These are phyloP conservation scores for Antigone vipio DNA, from an alignment of 2,113 vertebrate species.

Conservation along the genomic window DNA sequence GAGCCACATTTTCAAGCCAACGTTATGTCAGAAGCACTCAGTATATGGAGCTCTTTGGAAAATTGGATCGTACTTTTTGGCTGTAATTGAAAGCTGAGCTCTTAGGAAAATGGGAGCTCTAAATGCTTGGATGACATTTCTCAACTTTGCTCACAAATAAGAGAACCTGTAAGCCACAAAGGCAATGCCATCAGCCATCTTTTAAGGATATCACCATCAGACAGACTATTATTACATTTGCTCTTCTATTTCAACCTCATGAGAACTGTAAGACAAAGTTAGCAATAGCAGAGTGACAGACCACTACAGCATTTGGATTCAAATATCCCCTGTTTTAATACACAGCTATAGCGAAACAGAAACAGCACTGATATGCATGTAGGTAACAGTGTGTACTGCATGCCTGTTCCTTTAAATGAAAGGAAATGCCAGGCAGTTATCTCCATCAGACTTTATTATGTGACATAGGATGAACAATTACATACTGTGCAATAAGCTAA, in stretches of 20 bases:
- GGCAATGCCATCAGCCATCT: not conserved
- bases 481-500: slow-evolving; percentile 57
- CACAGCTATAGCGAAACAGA: not conserved
- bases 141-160: not conserved
- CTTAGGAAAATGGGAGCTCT: slow-evolving; percentile 25
- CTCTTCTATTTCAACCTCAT: not conserved
- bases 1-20: not conserved
- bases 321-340: not conserved
- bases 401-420: slow-evolving; percentile 46
- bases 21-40: not conserved
- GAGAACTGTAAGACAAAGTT: not conserved
- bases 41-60: slow-evolving; percentile 31
- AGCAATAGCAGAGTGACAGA: not conserved
- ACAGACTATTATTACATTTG: not conserved
- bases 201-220: not conserved
- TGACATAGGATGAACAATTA: slow-evolving; percentile 57
- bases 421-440: not conserved
- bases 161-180: not conserved
- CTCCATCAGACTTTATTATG: slow-evolving; percentile 34
- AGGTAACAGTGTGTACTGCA: not conserved
- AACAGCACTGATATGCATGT: not conserved
- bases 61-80: slow-evolving; percentile 39
- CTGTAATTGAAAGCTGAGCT: slow-evolving; percentile 48
- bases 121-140: slow-evolving; percentile 31
- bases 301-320: not conserved